Percentiles rank a stretch among this genome's conserved stretches.
Conservation (phyloP, 1,140 invertebrate species). For the Bombus pyrosoma region DNA sequence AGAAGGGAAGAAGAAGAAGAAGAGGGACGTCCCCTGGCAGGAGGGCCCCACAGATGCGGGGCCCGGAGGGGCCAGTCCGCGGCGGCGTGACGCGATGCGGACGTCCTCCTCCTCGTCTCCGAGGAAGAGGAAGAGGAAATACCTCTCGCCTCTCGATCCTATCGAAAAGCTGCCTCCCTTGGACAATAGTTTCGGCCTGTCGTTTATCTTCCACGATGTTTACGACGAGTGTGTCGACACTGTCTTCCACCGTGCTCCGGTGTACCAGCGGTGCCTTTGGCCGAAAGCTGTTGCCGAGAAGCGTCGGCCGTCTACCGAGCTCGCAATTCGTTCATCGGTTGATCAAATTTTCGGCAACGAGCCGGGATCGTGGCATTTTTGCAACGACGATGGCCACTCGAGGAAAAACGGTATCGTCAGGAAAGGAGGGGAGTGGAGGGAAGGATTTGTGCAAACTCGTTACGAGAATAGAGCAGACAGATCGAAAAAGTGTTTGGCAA, state of each 20-base stretch:
- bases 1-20: slow-evolving; percentile 9
- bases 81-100: slow-evolving; percentile 82
- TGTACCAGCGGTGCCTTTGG: neutral
- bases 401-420: neutral
- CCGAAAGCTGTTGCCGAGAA: neutral
- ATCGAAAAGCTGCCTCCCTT: slow-evolving; percentile 18
- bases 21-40: slow-evolving; percentile 61
- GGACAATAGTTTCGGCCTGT: slow-evolving; percentile 17
- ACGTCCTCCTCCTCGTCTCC: slow-evolving; percentile 75
- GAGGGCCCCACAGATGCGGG: slow-evolving; percentile 79
- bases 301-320: no score
- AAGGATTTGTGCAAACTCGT: neutral
- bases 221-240: neutral
- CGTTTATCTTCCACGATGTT: slow-evolving; percentile 20
- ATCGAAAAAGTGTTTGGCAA: slow-evolving; percentile 59
- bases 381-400: neutral
- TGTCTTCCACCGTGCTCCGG: neutral
- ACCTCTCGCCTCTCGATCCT: slow-evolving; percentile 62
- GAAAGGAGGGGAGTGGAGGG: slow-evolving; percentile 11
- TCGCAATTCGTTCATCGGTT: no score
- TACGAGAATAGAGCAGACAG: neutral
- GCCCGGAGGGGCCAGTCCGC: slow-evolving; percentile 77
- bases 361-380: neutral
- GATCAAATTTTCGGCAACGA: neutral
- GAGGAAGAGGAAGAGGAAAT: slow-evolving; percentile 72